Base-by-base conservation (phyloP, 1,140 invertebrate species). In the Acyrthosiphon pisum region DNA sequence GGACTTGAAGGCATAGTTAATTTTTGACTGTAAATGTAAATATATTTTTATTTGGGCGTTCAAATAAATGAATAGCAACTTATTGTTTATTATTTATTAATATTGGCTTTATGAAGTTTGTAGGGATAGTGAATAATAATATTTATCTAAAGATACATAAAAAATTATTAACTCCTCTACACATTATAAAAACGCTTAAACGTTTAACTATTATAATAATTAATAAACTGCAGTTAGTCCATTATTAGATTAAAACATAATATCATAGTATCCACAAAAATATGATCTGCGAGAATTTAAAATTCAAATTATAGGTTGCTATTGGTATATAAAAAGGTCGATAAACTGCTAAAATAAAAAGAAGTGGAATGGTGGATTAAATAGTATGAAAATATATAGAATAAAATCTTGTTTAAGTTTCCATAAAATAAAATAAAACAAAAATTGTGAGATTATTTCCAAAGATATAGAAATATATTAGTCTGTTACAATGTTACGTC, bases 401-500 rank as follows among this genome's bases (percentile, higher is more conserved):
- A 30, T 0, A 68, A 3, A 30, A 68, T 68, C 9, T 30, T 68
- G 30, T 68, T 68, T 68, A 68, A 14, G 9, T 30, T 68, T 11
- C 9, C 26, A n/a, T 18, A 68, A 68, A n/a, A 68, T n/a, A 68
- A 68, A n/a, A 76, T n/a, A 68, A 68, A 68, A 68, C 11, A n/a
- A 68, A 68, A 22, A 68, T 14, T n/a, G n/a, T 68, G 4, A n/a
- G 0, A 6, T 76, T 18, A n/a, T n/a, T 76, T 18, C 3, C 14
- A n/a, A n/a, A 18, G 1, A 18, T 18, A 76, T 76, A n/a, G 4
- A 20, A n/a, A 35, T n/a, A n/a, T 76, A 76, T 76, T 76, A 76
- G 1, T 18, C 4, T n/a, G 6, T 6, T 18, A 76, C 14, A 0
- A 0, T n/a, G 6, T 6, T 18, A 76, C 14, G 1, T 0, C 14